Evolutionary conservation across 2,888 invertebrate species (phyloP).

Genomic region (Cephus pulcher): DNA sequence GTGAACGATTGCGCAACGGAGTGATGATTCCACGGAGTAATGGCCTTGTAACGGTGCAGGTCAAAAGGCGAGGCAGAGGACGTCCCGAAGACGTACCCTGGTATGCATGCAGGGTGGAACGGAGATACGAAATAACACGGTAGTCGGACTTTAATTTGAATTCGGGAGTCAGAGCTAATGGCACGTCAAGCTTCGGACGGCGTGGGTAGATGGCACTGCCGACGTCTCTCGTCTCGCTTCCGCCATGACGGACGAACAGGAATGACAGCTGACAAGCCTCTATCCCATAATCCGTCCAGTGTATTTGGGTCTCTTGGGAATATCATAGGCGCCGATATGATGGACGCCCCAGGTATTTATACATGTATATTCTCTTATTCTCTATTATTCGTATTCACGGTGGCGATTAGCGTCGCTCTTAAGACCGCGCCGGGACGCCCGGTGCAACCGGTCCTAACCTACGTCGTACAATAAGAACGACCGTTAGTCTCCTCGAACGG

Average conservation of each 20-base stretch:
- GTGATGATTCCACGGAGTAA: slow-evolving; percentile 4
- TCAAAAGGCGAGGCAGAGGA: slow-evolving; percentile 3
- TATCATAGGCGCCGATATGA: not conserved
- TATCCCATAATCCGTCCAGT: not conserved
- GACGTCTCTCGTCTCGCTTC: not conserved
- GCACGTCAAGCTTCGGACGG: not conserved
- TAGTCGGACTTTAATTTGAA: not conserved
- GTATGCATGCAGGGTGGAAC: not conserved
- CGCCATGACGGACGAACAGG: not conserved
- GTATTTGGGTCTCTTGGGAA: not conserved
- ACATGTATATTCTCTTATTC: not conserved
- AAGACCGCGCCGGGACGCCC: slow-evolving; percentile 31
- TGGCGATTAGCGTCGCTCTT: slow-evolving; percentile 13
- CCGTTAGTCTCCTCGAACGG: slow-evolving; percentile 47
- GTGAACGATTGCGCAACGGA: slow-evolving; percentile 6
- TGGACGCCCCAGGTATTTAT: not conserved
- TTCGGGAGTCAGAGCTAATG: not conserved
- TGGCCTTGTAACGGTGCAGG: slow-evolving; percentile 8
- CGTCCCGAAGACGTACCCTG: not conserved
- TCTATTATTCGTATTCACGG: not conserved
- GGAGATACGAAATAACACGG: not conserved
- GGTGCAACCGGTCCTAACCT: slow-evolving; percentile 52
- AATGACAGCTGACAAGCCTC: not conserved
- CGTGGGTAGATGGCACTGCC: not conserved
- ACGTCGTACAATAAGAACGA: slow-evolving; percentile 23